Evolutionary conservation across 1,140 invertebrate species (phyloP), one percentile per base, ranked within the genome.

Genomic region (Papilio machaon): DNA sequence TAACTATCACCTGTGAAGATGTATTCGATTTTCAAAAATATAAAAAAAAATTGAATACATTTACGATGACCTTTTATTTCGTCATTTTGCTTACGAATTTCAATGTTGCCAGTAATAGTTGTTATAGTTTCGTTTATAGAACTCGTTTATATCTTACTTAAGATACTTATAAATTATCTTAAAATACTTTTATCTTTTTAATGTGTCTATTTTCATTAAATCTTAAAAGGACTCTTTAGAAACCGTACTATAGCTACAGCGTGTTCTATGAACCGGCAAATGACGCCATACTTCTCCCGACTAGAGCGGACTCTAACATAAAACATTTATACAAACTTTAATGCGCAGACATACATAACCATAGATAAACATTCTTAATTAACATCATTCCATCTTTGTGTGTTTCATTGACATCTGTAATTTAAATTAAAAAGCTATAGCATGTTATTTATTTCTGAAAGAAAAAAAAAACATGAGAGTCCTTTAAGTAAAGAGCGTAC

Each of bases 211-310:
- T 67, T 67, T 67, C 23, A 67, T 67, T 35, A 67, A 67, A 67
- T 67, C 10, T 35, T 30, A 67, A 67, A 67, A 35, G 64, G 11
- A 4, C 23, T 67, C 64, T 67, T 67, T 67, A 67, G 64, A 67
- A 67, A 67, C 23, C 4, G 60, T 67, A 67, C 23, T 67, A 67
- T 64, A 64, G 58, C 58, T 23, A 3, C 30, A 11, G 23, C 64
- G 64, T 67, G 64, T 35, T 67, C 64, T 35, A 67, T 67, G 64
- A 67, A 30, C 23, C 64, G 64, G 64, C 64, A 67, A 67, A 67
- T 67, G 64, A 67, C 30, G 64, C 64, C 10, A 67, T 67, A 67
- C 23, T 67, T 67, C 64, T 67, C 64, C 2, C 10, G 30, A 23
- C 11, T 67, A 67, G 64, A 35, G 64, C 30, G 30, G 23, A 67